Base-by-base conservation (phyloP, 1,140 invertebrate species). In the Drosophila sucinea region DNA sequence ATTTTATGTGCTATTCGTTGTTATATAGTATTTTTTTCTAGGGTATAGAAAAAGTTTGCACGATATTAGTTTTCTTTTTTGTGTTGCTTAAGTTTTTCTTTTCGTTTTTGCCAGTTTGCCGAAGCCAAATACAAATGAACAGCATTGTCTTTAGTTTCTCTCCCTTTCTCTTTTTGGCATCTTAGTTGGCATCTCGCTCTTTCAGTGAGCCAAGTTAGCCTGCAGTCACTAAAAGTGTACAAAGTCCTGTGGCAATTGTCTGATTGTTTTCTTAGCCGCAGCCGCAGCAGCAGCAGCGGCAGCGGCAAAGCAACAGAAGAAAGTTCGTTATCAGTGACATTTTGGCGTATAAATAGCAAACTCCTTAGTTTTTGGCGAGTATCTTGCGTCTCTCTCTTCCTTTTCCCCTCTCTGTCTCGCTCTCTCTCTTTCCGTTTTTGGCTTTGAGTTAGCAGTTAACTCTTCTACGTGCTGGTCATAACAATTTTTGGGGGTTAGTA, bases 241-340 rank as follows among this genome's bases (percentile, higher is more conserved):
- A 79, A 77, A 85, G 82, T 86, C 83, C 83, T 86, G 75, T 87
- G 83, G 83, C 83, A 83, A 87, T 86, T 86, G 83, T 72, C 83
- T 86, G 83, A 83, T 86, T 86, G 83, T 86, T 86, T 86, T 82
- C 82, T 86, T 87, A 87, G 79, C 83, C 83, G 62, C 82, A 87
- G 67, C 70, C 74, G 54, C 27, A 67, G 51, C 32, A 62, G 55
- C 41, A 35, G 25, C 58, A 44, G 11, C 29, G 27, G 55, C 55
- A 60, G 33, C 32, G 17, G 17, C 17, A 17, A 17, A 60, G 4
- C 38, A 44, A 35, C 17, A 44, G 60, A 77, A 65, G 76, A 73
- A 86, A 86, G 76, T 86, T 86, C 67, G 79, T 86, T 86, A 86
- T 86, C 83, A 87, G 83, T 87, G 84, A 83, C 83, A 86, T 82